Base-by-base conservation (phyloP, 2,888 invertebrate genomes). In the Helleia helle region DNA sequence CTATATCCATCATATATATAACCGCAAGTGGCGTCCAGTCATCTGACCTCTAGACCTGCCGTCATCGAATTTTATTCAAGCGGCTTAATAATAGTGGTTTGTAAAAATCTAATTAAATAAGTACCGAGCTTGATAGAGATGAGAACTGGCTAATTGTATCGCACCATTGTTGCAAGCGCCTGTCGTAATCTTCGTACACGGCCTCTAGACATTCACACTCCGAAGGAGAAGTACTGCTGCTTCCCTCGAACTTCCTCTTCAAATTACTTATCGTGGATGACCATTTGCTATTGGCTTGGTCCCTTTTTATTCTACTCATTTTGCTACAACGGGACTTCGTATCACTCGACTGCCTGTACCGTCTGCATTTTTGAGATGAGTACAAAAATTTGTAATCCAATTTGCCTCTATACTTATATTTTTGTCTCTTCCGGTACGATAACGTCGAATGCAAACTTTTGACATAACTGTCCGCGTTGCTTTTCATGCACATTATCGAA, bases 131-230 rank as follows among this genome's bases (percentile, higher is more conserved):
- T 9, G 72, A 47, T 39, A 69, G 50, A 24, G 80, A 71, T 17
- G 81, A 70, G 49, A 74, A 80, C 44, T 72, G 66, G 55, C 81
- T 81, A 36, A 86, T 62, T 25, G 79, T 75, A 42, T 86, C 85
- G 51, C 84, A 84, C 86, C 86, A 86, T 46, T 75, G 71, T 49
- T 83, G 76, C 43, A 86, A 59, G 13, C 81, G 70, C 54, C 62
- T 70, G 45, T 85, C 85, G 45, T 86, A 86, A 44, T 83, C 76
- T 46, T 74, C 61, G 49, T 86, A 85, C 40, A 86, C 66, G 3
- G 73, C 59, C 58, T 85, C 73, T 45, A 86, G 63, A 43, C 83
- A 83, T 56, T 77, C 71, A 50, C 72, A 71, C 49, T 77, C 71
- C 1, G 74, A 62, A n/a, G 63, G 52, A 4, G 68, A 59, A 44